Evolutionary conservation across 2,113 vertebrate genomes (phyloP), one percentile per base, ranked within the genome.

Genomic region (Campylomormyrus tamandua): DNA sequence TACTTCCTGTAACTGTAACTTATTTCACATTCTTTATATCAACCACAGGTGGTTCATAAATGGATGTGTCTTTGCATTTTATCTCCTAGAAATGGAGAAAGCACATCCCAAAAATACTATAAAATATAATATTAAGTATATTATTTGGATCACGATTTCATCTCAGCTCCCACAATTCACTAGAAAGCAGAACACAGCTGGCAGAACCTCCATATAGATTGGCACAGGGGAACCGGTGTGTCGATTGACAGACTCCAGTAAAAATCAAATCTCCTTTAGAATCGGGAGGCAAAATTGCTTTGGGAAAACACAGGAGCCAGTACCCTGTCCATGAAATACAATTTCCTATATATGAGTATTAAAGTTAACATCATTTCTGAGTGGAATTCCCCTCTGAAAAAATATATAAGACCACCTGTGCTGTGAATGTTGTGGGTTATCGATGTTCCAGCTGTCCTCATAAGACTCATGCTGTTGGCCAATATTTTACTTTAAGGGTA

Each of bases 291-390:
- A 15, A 80, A 80, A 80, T 80, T 46, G 83, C 24, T 85, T 85
- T 85, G 74, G 31, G 74, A 35, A n/a, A 46, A 49, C 42, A 85
- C 83, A 48, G 9, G 8, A n/a, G 39, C 46, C 39, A 66, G 21
- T 42, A 13, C 19, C 58, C 49, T 45, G 39, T 53, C 56, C 56
- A 66, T 48, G 21, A n/a, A 46, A 66, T 45, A 42, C 52, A 62
- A 88, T 70, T 70, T 70, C 27, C 62, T 70, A 70, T 70, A 70
- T 70, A 70, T 70, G 62, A 80, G 74, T 80, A 39, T 80, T 80
- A 42, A 80, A 19, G 74, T 80, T 42, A 77, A 35, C 70, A 42
- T 80, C 31, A 39, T 80, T 39, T 42, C 62, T 70, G 62, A 70
- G 62, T 80, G 35, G 74, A 80, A 80, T 19, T 80, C 74, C 74